phyloP scores from a whole-genome alignment of 2,113 vertebrate genomes.

The Rhea americana region DNA sequence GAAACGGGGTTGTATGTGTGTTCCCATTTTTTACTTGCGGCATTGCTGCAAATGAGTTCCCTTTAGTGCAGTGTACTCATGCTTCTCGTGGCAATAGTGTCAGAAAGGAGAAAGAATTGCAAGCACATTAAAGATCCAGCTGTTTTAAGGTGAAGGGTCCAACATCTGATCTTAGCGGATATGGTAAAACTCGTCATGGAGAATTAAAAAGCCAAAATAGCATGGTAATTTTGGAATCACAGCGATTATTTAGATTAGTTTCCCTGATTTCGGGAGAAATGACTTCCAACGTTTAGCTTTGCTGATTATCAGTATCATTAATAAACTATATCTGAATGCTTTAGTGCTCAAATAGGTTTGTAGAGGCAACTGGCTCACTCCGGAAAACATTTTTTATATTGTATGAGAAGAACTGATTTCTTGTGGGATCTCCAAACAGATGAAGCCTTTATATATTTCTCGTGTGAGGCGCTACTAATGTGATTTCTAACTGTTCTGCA shows the following conservation, averaged over 20 bases:
- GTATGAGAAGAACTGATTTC: background rate
- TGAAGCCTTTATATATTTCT: background rate
- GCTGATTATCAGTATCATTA: background rate
- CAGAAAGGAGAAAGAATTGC: too few relatives aligned
- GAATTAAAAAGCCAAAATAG: background rate
- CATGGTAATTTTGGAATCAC: background rate
- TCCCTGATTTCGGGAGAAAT: background rate
- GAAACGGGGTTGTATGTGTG: fast-evolving
- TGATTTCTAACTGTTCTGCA: background rate
- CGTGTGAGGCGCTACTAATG: background rate
- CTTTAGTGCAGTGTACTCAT: too few relatives aligned
- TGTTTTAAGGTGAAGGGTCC: background rate
- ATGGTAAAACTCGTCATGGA: background rate
- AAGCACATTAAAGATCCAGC: fast-evolving
- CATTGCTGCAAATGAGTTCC: too few relatives aligned
- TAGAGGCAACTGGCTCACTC: background rate
- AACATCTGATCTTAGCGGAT: fast-evolving
- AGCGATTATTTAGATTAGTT: background rate
- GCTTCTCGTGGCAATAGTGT: too few relatives aligned
- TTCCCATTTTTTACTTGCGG: background rate
- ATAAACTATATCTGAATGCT: background rate
- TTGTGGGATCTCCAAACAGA: fast-evolving
- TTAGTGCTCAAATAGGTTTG: background rate
- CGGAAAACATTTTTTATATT: background rate
- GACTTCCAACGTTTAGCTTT: background rate